phyloP scores from a whole-genome alignment of 2,797 vertebrate genomes.

The Phoebastria nigripes region DNA sequence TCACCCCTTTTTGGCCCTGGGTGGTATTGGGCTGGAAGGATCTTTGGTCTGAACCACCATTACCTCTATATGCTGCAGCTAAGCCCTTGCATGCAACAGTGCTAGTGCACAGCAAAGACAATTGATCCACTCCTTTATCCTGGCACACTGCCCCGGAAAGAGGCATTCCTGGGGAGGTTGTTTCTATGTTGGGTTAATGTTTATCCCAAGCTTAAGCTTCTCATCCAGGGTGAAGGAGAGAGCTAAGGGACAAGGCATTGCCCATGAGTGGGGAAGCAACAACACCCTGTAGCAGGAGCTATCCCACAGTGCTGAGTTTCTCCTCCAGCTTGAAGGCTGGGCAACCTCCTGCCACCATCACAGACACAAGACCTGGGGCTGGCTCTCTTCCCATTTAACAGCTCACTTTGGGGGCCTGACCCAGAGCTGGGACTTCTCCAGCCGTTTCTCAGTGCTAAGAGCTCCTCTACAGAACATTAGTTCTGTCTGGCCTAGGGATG shows the following conservation, averaged over 20 bases:
- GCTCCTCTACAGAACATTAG: not conserved
- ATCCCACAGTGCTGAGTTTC: not conserved
- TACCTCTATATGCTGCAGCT: not conserved
- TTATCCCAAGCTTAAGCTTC: not conserved
- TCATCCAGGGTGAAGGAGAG: not conserved
- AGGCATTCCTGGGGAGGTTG: not conserved
- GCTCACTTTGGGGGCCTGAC: not conserved
- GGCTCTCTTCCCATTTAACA: not conserved
- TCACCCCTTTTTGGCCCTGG: not conserved
- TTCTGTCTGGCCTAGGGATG: not conserved
- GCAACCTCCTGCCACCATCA: not conserved
- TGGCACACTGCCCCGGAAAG: not conserved
- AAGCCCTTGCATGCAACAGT: not conserved
- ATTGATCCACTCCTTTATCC: not conserved
- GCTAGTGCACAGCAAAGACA: not conserved
- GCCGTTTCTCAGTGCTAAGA: not conserved
- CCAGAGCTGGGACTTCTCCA: not conserved
- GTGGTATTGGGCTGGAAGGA: not conserved
- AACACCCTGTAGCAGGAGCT: not conserved
- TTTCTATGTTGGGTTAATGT: not conserved
- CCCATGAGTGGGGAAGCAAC: rapidly evolving
- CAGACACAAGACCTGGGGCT: not conserved
- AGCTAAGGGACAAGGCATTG: not conserved
- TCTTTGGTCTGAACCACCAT: not conserved
- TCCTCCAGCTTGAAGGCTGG: not conserved